Evolutionary conservation across 2,797 vertebrate species (phyloP).

Genomic region (Discoglossus pictus): DNA sequence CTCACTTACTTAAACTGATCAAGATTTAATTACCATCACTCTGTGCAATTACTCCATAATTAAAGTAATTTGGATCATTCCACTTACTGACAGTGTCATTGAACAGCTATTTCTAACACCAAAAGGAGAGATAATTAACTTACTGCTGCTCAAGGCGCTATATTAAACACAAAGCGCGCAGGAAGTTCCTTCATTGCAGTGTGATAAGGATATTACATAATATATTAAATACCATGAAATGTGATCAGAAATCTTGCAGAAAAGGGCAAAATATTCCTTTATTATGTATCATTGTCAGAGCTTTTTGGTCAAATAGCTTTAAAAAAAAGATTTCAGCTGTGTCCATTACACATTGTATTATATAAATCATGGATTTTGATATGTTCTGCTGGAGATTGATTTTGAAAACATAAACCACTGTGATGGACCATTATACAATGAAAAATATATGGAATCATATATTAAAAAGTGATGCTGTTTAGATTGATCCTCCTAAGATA

Average conservation of each 20-base stretch:
- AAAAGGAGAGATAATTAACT: conserved; percentile 82
- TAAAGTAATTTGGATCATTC: conserved; percentile 95
- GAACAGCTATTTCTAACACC: conserved; percentile 78
- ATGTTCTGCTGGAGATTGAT: too few species aligned
- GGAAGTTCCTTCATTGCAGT: conserved; percentile 60
- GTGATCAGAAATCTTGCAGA: conserved; percentile 45
- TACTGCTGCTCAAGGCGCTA: conserved; percentile 72
- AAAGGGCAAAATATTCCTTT: conserved; percentile 45
- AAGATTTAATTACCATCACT: conserved; percentile 98
- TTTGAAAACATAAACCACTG: too few species aligned
- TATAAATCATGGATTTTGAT: too few species aligned
- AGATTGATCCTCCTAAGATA: too few species aligned
- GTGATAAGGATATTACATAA: conserved; percentile 53
- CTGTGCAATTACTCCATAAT: conserved; percentile 96
- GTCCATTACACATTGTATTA: too few species aligned
- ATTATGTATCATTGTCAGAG: conserved; percentile 24
- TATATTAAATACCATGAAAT: conserved; percentile 50
- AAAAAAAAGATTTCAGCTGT: too few species aligned
- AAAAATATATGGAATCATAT: too few species aligned
- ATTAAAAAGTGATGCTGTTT: too few species aligned
- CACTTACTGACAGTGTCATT: conserved; percentile 80
- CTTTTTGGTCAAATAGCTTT: conserved; percentile 21
- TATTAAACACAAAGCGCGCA: conserved; percentile 63
- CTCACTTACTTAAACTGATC: conserved; percentile 98
- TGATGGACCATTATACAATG: too few species aligned